These are phyloP conservation scores for Cephus cinctus DNA, from an alignment of 1,140 invertebrate genomes.

Conservation along the genomic window DNA sequence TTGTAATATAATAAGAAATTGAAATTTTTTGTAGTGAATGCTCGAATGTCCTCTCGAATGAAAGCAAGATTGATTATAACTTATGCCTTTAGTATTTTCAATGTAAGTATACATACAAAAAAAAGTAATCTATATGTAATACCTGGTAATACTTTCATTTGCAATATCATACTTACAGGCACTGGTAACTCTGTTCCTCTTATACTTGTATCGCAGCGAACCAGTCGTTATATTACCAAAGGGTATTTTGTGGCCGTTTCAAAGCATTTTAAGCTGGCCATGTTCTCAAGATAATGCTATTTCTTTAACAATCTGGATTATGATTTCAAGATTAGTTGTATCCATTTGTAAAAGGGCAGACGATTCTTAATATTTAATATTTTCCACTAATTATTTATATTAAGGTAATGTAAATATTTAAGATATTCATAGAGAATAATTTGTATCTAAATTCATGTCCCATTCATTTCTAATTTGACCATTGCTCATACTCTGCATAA, in stretches of 20 bases:
- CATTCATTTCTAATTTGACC: too few species aligned
- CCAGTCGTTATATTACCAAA: constrained; percentile 43
- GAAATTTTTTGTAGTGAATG: constrained; percentile 18
- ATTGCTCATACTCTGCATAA: too few species aligned
- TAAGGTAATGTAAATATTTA: constrained; percentile 3
- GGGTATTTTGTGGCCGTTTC: constrained; percentile 38
- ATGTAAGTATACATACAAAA: constrained; percentile 24
- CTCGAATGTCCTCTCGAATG: constrained; percentile 12
- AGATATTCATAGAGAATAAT: background rate
- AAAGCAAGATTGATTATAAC: constrained; percentile 21
- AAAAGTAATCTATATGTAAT: background rate
- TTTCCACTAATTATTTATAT: constrained; percentile 5
- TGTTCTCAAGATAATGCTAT: constrained; percentile 37
- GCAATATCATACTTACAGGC: constrained; percentile 21
- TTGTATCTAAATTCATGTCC: background rate
- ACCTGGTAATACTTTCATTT: background rate
- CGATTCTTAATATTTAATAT: constrained; percentile 1
- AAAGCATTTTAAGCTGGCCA: constrained; percentile 45
- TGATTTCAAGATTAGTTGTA: constrained; percentile 35
- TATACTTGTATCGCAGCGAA: constrained; percentile 37
- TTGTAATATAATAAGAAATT: constrained; percentile 1
- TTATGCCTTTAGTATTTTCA: constrained; percentile 25
- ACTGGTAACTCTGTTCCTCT: constrained; percentile 27
- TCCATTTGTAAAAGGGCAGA: constrained; percentile 14
- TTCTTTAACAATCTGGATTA: constrained; percentile 41